Conservation (phyloP, 2,797 vertebrate species). For the Poeciliopsis paucimaculata region DNA sequence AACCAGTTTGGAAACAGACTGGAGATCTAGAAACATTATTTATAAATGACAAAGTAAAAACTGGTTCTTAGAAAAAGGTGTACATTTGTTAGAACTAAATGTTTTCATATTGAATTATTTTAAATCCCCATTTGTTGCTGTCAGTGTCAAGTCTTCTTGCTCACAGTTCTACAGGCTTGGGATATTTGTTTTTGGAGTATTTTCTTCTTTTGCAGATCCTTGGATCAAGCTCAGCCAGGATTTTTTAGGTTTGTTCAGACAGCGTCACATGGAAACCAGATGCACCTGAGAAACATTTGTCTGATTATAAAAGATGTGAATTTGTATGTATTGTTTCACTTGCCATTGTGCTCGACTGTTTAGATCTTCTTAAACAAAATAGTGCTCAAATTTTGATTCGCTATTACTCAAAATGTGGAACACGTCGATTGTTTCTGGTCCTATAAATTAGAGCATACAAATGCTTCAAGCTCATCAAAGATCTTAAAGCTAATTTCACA, state of each 20-base stretch:
- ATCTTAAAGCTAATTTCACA: conserved; percentile 20
- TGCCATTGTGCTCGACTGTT: neutral
- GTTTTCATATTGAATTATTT: neutral
- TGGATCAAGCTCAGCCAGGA: neutral
- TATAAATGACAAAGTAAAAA: neutral
- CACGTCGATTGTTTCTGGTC: neutral
- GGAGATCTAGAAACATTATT: neutral
- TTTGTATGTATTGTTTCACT: neutral
- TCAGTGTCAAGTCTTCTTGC: neutral
- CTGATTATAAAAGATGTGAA: neutral
- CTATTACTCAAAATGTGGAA: neutral
- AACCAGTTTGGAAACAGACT: neutral
- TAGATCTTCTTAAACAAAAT: neutral
- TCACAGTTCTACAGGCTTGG: neutral
- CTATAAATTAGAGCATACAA: conserved; percentile 42
- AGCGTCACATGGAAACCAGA: neutral
- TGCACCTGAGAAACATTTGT: neutral
- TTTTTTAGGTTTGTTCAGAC: neutral
- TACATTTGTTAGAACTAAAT: neutral
- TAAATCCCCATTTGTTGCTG: neutral
- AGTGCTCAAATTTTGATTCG: neutral
- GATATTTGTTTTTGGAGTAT: neutral
- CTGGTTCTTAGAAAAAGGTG: neutral
- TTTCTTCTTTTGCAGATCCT: neutral
- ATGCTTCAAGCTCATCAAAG: conserved; percentile 24